Evolutionary conservation across 1,140 invertebrate genomes (phyloP), one percentile per base, ranked within the genome.

Genomic region (Drosophila tristis): DNA sequence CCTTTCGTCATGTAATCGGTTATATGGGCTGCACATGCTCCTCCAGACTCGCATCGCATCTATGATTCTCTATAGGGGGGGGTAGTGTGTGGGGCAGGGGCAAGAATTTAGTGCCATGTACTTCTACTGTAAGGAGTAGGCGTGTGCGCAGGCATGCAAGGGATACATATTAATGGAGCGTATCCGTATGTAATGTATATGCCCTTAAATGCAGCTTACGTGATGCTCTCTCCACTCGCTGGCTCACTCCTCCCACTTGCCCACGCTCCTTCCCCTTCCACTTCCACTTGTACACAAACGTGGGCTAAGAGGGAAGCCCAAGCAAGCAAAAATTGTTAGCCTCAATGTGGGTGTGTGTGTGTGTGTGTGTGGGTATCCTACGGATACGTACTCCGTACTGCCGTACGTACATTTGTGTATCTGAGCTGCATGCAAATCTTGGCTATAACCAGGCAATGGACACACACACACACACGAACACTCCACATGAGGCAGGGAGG

Each of bases 131-230:
- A 74, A 64, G 68, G 66, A 78, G 74, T 86, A 86, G 82, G 82
- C 75, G 75, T 76, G 66, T 71, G 70, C 44, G 42, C 56, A 42
- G 63, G 78, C 82, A 75, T 82, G 78, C 82, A 79, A 82, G 74
- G 80, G 85, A 82, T 87, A 87, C 82, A 87, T 87, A 87, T 82
- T 87, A 89, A 87, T 87, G 82, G 82, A 89, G 84, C 82, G 76
- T 82, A 89, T 89, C 78, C 78, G 66, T 87, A 79, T 87, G 82
- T 87, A 87, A 87, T 89, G 75, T 87, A 87, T 87, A 81, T 87
- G 80, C 79, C 77, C 75, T 79, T 81, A 87, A 82, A 87, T 87
- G 84, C 82, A 87, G 75, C 84, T 82, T 89, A 89, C 82, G 82
- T 87, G 75, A 75, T 63, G 72, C 55, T 81, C 54, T 13, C 70